phyloP scores from a whole-genome alignment of 92 coral and sea anemone species.

The Porites lobata region DNA sequence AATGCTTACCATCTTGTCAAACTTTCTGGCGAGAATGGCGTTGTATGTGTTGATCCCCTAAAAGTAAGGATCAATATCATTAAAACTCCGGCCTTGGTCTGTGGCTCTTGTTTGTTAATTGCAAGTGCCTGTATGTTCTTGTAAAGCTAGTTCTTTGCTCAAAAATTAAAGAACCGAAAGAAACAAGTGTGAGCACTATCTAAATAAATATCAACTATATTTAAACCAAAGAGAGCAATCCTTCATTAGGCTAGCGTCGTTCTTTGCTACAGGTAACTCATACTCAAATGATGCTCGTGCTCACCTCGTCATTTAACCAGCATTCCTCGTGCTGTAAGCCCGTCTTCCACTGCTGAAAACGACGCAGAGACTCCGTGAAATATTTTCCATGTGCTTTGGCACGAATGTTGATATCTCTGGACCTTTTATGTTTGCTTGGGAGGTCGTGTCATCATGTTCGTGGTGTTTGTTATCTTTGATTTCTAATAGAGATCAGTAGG shows the following conservation, averaged over 20 bases:
- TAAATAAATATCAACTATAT: too few species aligned
- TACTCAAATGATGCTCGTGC: not conserved
- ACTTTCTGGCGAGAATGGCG: constrained; percentile 1
- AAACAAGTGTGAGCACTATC: too few species aligned
- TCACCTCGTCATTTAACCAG: constrained; percentile 18
- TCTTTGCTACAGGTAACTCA: not conserved
- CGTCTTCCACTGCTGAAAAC: constrained; percentile 11
- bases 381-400: not conserved
- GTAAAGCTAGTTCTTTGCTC: too few species aligned
- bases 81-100: not conserved
- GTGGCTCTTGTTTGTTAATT: not conserved
- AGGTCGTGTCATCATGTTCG: not conserved
- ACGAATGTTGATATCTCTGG: not conserved
- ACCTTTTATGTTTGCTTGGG: not conserved
- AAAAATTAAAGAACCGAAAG: too few species aligned
- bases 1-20: constrained; percentile 12
- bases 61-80: not conserved
- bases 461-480: not conserved
- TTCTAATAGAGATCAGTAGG: too few species aligned
- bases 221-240: too few species aligned
- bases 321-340: not conserved
- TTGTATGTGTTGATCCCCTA: constrained; percentile 1
- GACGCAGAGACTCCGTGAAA: not conserved
- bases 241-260: too few species aligned
- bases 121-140: too few species aligned